Evolutionary conservation across 2,797 vertebrate genomes (phyloP).

Genomic region (Rhinophrynus dorsalis): DNA sequence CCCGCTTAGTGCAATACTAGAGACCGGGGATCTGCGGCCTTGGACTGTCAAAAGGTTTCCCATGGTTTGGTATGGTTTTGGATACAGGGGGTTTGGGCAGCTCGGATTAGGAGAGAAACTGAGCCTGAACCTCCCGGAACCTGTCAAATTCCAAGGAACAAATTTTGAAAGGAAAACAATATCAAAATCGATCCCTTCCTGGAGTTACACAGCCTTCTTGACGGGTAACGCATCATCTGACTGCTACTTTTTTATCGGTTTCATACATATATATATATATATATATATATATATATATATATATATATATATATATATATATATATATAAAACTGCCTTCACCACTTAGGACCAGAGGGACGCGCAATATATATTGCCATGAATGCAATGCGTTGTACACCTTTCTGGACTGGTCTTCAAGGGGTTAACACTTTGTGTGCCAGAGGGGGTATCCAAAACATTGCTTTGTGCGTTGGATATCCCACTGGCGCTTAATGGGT

Average conservation of each 20-base stretch:
- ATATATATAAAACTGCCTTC: no score
- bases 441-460: no score
- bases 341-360: no score
- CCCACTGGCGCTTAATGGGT: no score
- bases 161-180: background rate
- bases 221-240: slow-evolving; percentile 46
- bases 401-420: no score
- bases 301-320: background rate
- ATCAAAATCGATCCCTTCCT: slow-evolving; percentile 50
- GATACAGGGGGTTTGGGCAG: slow-evolving; percentile 81
- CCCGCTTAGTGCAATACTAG: background rate
- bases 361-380: no score
- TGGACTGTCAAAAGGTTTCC: background rate
- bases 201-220: slow-evolving; percentile 58
- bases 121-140: background rate
- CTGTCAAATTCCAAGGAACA: background rate
- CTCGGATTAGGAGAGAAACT: slow-evolving; percentile 46
- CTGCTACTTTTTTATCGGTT: no score
- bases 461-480: no score
- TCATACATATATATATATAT: no score
- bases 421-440: no score
- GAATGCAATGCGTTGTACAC: no score
- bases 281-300: no score
- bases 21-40: background rate
- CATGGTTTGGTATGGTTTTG: slow-evolving; percentile 78